Base-by-base conservation (phyloP, 2,113 vertebrate genomes). In the Platichthys stellatus region DNA sequence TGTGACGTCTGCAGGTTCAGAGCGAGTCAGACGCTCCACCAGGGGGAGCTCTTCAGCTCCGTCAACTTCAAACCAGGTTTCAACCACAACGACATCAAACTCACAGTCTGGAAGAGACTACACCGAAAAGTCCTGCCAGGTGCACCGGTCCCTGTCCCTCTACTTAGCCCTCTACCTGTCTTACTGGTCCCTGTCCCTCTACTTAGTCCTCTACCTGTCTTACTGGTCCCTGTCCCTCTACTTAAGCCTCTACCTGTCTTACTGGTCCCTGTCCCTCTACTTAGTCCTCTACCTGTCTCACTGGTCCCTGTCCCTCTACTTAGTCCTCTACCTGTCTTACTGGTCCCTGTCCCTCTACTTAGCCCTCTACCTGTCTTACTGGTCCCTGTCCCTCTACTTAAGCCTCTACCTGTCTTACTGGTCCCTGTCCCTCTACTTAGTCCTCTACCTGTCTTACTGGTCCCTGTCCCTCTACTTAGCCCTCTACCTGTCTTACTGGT, bases 11-110 rank as follows among this genome's bases (percentile, higher is more conserved):
- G 51, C 51, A 53, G 51, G 51, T 53, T 53, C 20, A 20, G 51
- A 53, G 51, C 10, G 51, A 53, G 51, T 53, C 51, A 53, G 51
- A 14, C 10, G 17, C 51, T 53, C 51, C 51, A 53, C 6, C 4
- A 53, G 51, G n/a, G 51, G 51, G 51, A 53, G 51, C 51, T 53
- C 51, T 53, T 53, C 51, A 53, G 20, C 20, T 53, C 51, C 2
- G 51, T 53, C 51, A 53, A 53, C 51, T 53, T 53, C 51, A 53
- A 53, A 53, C 51, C 51, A 53, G 51, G 51, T 2, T 53, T 53
- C 51, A 53, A 53, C 51, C 51, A 53, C 51, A 53, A n/a, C 51
- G 51, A 53, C 51, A n/a, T 53, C 51, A 53, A 53, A 53, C 20
- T 53, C 18, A 53, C 51, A 2, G 51, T 53, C 13, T 53, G 51